These are phyloP conservation scores for Cactoblastis cactorum DNA, from an alignment of 2,888 invertebrate species.

Conservation along the genomic window DNA sequence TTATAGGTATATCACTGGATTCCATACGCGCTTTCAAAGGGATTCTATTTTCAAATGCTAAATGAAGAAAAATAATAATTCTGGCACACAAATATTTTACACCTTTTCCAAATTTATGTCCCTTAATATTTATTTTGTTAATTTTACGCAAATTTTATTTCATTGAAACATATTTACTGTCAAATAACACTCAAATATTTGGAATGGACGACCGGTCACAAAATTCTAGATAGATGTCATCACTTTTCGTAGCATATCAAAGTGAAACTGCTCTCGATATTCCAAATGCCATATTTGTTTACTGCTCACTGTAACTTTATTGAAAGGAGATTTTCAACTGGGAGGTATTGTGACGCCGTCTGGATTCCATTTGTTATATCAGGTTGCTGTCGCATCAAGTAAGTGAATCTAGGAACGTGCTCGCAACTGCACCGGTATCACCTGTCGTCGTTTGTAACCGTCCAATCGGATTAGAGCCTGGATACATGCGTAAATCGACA, in stretches of 20 bases:
- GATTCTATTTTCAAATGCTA: too few species aligned
- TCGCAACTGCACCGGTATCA: constrained; percentile 2
- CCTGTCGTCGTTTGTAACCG: constrained; percentile 57
- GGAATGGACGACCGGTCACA: too few species aligned
- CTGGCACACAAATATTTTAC: too few species aligned
- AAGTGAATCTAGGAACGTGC: constrained; percentile 10
- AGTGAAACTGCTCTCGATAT: neutral
- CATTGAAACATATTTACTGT: too few species aligned
- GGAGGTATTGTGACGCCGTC: neutral
- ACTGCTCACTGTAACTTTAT: constrained; percentile 6
- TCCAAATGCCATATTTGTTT: constrained; percentile 7
- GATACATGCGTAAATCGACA: constrained; percentile 43
- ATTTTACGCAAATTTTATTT: too few species aligned
- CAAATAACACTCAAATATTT: too few species aligned
- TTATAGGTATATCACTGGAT: neutral
- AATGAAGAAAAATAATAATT: too few species aligned
- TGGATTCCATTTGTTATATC: constrained; percentile 10
- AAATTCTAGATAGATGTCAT: too few species aligned
- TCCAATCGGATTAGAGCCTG: constrained; percentile 48
- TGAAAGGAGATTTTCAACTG: constrained; percentile 6
- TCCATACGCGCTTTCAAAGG: too few species aligned
- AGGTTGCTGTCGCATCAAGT: constrained; percentile 10
- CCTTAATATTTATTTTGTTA: too few species aligned
- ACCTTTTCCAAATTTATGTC: too few species aligned
- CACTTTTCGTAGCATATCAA: neutral